Evolutionary conservation across 2,797 vertebrate species (phyloP).

Genomic region (Florisuga fusca): DNA sequence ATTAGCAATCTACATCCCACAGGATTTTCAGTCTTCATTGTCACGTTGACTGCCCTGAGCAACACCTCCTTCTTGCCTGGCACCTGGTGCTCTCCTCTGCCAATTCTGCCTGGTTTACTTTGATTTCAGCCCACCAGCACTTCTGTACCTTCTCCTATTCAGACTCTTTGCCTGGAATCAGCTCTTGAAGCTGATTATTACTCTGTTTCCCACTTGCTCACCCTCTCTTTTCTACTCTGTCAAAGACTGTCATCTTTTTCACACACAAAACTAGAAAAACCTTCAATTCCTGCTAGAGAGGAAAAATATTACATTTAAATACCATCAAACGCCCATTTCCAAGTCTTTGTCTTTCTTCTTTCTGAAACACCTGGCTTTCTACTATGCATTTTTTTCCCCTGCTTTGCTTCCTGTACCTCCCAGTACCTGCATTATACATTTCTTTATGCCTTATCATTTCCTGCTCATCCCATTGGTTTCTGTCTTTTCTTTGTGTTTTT

Average conservation of each 20-base stretch:
- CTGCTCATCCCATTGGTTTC: neutral
- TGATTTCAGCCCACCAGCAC: neutral
- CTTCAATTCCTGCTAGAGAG: neutral
- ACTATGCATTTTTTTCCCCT: neutral
- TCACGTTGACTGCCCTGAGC: neutral
- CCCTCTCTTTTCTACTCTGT: neutral
- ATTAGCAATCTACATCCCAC: neutral
- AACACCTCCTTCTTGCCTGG: neutral
- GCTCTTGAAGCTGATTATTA: neutral
- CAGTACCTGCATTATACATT: neutral
- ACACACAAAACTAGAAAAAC: neutral
- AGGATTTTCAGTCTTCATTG: neutral
- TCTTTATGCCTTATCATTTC: neutral
- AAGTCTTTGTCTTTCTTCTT: neutral
- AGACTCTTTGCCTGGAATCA: neutral
- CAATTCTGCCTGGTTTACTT: neutral
- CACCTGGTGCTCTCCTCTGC: neutral
- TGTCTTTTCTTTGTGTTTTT: neutral
- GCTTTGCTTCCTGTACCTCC: neutral
- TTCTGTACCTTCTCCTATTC: neutral
- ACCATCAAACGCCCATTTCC: neutral
- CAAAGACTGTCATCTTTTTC: neutral
- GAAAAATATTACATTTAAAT: constrained; percentile 26
- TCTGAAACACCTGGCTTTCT: neutral
- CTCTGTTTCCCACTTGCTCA: neutral